These are phyloP conservation scores for Stenolophus ochropezus DNA, from an alignment of 2,888 invertebrate genomes.

Conservation along the genomic window DNA sequence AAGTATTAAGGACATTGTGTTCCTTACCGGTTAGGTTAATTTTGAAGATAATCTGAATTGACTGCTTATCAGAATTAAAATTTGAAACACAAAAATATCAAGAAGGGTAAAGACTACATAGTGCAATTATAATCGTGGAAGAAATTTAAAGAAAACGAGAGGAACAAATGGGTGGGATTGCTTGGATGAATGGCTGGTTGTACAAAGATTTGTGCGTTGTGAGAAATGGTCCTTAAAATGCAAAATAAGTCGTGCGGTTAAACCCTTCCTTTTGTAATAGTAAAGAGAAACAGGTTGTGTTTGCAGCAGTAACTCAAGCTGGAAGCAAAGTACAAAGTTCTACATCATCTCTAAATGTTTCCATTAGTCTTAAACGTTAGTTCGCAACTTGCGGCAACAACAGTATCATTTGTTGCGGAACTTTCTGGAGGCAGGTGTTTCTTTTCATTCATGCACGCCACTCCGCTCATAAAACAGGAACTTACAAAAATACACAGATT, in stretches of 20 bases:
- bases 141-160: too few relatives aligned
- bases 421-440: slow-evolving; percentile 51
- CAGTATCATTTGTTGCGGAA: slow-evolving; percentile 53
- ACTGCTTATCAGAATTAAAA: too few relatives aligned
- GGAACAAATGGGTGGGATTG: background rate
- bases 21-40: too few relatives aligned
- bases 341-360: slow-evolving; percentile 57
- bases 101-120: too few relatives aligned
- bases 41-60: too few relatives aligned
- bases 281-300: background rate
- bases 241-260: background rate
- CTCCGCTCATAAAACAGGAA: slow-evolving; percentile 43
- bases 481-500: slow-evolving; percentile 38
- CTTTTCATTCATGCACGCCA: slow-evolving; percentile 44
- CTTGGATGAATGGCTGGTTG: background rate
- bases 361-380: slow-evolving; percentile 55
- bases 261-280: background rate
- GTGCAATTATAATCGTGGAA: too few relatives aligned
- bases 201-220: background rate
- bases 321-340: slow-evolving; percentile 46
- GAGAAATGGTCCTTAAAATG: background rate
- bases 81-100: too few relatives aligned
- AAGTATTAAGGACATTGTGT: too few relatives aligned
- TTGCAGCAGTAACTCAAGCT: background rate
- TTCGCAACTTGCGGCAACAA: slow-evolving; percentile 29